Percentiles rank a stretch among this genome's conserved stretches.
Evolutionary conservation across 2,797 vertebrate species (phyloP).

Genomic region (Phrynocephalus guinanensis): DNA sequence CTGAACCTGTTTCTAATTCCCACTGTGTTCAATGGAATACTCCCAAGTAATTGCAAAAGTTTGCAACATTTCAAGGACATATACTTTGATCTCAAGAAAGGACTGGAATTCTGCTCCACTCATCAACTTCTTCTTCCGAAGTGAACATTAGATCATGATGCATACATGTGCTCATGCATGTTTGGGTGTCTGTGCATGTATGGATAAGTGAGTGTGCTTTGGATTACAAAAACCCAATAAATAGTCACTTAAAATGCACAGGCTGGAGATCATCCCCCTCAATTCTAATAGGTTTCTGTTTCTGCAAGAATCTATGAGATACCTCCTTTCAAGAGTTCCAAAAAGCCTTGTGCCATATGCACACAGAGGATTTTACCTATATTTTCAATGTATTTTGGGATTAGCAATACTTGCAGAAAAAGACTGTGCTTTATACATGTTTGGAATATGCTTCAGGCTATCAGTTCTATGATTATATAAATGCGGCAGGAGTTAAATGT

Average conservation of each 20-base stretch:
- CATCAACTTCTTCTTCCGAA: neutral
- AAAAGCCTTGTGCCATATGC: too few relatives aligned
- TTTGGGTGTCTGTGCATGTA: neutral
- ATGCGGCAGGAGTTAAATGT: constrained; percentile 50
- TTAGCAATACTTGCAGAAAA: neutral
- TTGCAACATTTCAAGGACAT: neutral
- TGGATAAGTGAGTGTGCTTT: neutral
- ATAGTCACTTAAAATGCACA: too few relatives aligned
- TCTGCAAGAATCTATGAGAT: too few relatives aligned
- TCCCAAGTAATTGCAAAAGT: neutral
- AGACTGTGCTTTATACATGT: neutral
- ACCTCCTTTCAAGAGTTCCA: too few relatives aligned
- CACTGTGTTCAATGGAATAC: neutral
- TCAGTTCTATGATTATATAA: constrained; percentile 13
- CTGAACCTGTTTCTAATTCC: neutral
- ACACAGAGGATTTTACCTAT: neutral
- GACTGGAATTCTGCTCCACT: neutral
- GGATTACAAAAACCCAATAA: too few relatives aligned
- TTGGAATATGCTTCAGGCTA: neutral
- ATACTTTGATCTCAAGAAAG: neutral
- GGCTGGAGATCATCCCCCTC: too few relatives aligned
- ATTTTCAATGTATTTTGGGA: neutral
- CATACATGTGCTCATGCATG: too few relatives aligned
- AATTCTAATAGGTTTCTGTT: too few relatives aligned
- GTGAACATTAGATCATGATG: neutral